Base-by-base conservation (phyloP, 2,113 vertebrate species). In the Austrofundulus limnaeus region DNA sequence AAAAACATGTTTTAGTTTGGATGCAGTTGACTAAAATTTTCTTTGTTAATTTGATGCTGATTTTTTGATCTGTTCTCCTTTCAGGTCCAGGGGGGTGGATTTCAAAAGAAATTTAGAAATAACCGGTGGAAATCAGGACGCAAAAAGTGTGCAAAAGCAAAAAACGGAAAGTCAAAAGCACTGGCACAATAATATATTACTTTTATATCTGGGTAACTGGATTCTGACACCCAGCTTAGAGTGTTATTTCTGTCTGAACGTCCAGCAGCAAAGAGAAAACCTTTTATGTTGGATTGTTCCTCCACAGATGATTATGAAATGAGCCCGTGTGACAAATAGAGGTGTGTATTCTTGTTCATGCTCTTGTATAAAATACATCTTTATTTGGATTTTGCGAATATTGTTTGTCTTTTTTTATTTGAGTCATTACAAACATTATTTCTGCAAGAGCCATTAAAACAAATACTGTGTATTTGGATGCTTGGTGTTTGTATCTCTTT, bases 51-150 rank as follows among this genome's bases (percentile, higher is more conserved):
- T 24, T 19, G 31, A 10, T 28, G 25, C 25, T 47, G 37, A 20
- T 65, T 0, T 5, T 67, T 4, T 73, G 4, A 3, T 42, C 15
- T 54, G 23, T 62, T 1, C 65, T 2, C 70, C 28, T 77, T 74
- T 61, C 78, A 93, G 92, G 83, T 58, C 11, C 92, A 93, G 56
- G 50, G 77, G 21, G 64, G 60, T 20, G 75, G 72, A 1, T 83
- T 83, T 66, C 79, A 85, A 61, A 93, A 93, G 83, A 93, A 89
- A 78, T 75, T 88, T 17, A 88, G 85, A 83, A 92, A 89, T 51
- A 84, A 87, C 60, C 77, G 70, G 47, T 78, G 74, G 74, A 91
- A 90, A 73, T 63, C 77, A 11, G 77, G 79, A 4, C 74, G 70
- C 19, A 90, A 89, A 49, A 84, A 77, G 68, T 24, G 28, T 0